A percentile compares a stretch with the other conserved stretches of the same genome.
These are phyloP conservation scores for Tachuris rubrigastra DNA, from an alignment of 2,113 vertebrate genomes.

Conservation along the genomic window DNA sequence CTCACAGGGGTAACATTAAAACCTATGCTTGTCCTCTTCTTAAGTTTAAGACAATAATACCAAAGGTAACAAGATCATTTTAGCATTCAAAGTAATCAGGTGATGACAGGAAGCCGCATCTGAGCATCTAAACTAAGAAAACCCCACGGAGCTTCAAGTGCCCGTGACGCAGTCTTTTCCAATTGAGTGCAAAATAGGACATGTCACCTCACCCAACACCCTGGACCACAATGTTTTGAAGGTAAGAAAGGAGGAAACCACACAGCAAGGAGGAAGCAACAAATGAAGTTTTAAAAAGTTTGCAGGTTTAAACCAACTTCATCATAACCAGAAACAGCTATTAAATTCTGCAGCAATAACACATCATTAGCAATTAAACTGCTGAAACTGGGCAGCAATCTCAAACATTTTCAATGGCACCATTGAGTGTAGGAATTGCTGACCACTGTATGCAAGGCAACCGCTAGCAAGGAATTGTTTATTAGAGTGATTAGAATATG, in stretches of 20 bases:
- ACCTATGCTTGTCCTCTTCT: neutral
- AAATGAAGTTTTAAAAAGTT: slow-evolving; percentile 21
- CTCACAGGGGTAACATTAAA: neutral
- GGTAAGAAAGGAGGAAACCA: slow-evolving; percentile 55
- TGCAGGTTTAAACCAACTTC: slow-evolving; percentile 13
- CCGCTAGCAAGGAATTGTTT: neutral
- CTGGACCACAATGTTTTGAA: slow-evolving; percentile 3
- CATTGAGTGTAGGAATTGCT: neutral
- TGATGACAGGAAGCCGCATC: slow-evolving; percentile 39
- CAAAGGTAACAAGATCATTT: neutral
- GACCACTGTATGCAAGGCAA: neutral
- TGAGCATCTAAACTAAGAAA: neutral
- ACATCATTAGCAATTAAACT: slow-evolving; percentile 30
- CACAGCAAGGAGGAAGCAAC: slow-evolving; percentile 35
- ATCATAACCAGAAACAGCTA: slow-evolving; percentile 33
- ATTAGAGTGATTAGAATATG: neutral
- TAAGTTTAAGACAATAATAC: neutral
- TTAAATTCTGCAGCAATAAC: slow-evolving; percentile 44
- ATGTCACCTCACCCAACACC: slow-evolving; percentile 26
- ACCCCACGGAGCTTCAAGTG: neutral
- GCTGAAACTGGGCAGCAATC: neutral
- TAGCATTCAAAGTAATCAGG: neutral
- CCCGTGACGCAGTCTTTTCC: slow-evolving; percentile 49
- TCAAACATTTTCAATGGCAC: neutral
- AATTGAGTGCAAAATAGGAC: slow-evolving; percentile 3